Evolutionary conservation across 2,888 invertebrate genomes (phyloP).

Genomic region (Papilio elwesi): DNA sequence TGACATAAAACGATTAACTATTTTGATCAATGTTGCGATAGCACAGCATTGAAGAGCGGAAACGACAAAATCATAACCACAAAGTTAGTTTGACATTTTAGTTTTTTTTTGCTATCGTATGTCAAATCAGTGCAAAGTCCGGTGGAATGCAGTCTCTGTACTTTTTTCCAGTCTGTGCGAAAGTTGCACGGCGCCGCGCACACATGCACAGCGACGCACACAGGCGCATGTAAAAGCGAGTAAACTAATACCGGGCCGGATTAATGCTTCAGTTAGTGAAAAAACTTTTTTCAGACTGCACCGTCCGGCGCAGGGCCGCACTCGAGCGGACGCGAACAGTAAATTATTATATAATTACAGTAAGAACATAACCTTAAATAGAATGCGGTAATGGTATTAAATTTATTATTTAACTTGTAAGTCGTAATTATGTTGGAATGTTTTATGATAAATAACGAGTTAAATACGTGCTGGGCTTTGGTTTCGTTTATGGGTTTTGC

Average conservation of each 20-base stretch:
- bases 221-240: conserved; percentile 74
- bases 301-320: conserved; percentile 78
- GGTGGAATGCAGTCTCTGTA: conserved; percentile 57
- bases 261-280: conserved; percentile 85
- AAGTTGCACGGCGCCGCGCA: conserved; percentile 76
- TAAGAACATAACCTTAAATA: conserved; percentile 26
- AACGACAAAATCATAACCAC: background rate
- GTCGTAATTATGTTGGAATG: background rate
- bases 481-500: no score
- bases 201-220: conserved; percentile 71
- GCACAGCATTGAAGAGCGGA: background rate
- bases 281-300: conserved; percentile 84
- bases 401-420: background rate
- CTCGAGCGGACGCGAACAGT: conserved; percentile 54
- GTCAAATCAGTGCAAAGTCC: conserved; percentile 48
- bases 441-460: background rate
- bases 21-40: background rate
- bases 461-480: background rate
- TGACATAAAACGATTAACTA: background rate
- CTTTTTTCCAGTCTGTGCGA: conserved; percentile 67
- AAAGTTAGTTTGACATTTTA: conserved; percentile 47
- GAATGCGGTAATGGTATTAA: background rate
- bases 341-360: conserved; percentile 44
- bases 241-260: conserved; percentile 84
- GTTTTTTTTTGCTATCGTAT: conserved; percentile 44